A percentile compares a stretch with the other conserved stretches of the same genome.
Evolutionary conservation across 2,888 invertebrate species (phyloP).

Genomic region (Euplagia quadripunctaria): DNA sequence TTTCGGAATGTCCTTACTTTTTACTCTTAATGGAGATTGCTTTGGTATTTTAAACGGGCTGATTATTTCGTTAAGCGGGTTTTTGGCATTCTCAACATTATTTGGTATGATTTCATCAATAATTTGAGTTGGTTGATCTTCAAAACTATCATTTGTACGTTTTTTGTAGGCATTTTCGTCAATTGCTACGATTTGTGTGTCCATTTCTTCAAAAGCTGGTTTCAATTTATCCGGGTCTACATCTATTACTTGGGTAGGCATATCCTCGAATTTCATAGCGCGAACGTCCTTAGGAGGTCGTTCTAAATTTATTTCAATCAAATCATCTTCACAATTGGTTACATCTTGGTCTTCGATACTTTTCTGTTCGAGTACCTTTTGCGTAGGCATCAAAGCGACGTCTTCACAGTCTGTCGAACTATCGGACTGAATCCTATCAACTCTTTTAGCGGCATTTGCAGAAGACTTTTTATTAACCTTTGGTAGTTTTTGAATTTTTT

Average conservation of each 20-base stretch:
- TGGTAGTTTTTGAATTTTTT: constrained; percentile 50
- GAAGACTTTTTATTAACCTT: constrained; percentile 12
- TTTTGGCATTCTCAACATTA: constrained; percentile 25
- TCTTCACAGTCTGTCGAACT: constrained; percentile 61
- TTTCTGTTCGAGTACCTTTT: constrained; percentile 44
- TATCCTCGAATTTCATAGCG: constrained; percentile 44
- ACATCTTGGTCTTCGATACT: constrained; percentile 56
- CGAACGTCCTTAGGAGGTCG: constrained; percentile 10
- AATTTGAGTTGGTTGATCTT: constrained; percentile 69
- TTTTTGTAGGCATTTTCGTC: constrained; percentile 28
- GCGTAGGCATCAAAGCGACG: constrained; percentile 50
- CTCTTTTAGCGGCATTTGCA: constrained; percentile 35
- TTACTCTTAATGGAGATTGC: constrained; percentile 63
- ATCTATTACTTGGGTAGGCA: constrained; percentile 60
- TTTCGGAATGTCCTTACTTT: constrained; percentile 62
- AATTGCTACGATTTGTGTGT: constrained; percentile 64
- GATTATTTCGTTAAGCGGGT: constrained; percentile 51
- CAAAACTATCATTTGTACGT: constrained; percentile 43
- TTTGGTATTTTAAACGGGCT: constrained; percentile 76
- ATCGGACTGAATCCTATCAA: constrained; percentile 52
- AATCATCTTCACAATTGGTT: constrained; percentile 68
- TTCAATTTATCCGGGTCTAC: constrained; percentile 32
- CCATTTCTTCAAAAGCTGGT: constrained; percentile 59
- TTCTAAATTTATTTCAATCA: constrained; percentile 41
- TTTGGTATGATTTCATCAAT: constrained; percentile 51